Evolutionary conservation across 2,888 invertebrate species (phyloP), one percentile per base, ranked within the genome.

Genomic region (Ochropleura plecta): DNA sequence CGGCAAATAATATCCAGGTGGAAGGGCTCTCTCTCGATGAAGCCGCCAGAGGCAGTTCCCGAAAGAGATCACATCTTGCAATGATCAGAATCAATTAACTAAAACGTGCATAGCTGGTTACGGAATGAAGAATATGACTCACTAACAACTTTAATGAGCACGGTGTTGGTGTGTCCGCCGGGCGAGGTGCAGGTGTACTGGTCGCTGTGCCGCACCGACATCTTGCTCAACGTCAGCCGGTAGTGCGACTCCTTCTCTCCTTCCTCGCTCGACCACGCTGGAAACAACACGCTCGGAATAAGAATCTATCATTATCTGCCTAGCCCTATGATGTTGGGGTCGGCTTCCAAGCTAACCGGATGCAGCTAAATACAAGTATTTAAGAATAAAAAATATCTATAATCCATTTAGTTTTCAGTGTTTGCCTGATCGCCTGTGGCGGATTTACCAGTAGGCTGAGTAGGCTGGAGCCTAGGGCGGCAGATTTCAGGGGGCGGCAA

Each of bases 101-200:
- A 40, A 18, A 42, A 44, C 42, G 44, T n/a, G 44, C 42, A 44
- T 62, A 7, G n/a, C 4, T 62, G 62, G n/a, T 63, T 46, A 57
- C 20, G 16, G 76, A 63, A 65, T 71, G n/a, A 73, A 63, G 49
- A 71, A 70, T 66, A 81, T 88, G 89, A 96, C 97, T 97, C 96
- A 98, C 98, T 98, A 96, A 98, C 97, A 93, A 99, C 98, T 93
- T 97, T 97, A 87, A 98, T 96, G 79, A 96, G 94, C 86, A 98
- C 96, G 71, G 98, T 98, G 94, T 98, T 98, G 70, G 98, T 98
- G 85, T 98, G 97, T 55, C 98, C 98, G 73, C 97, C 97, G 8
- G 98, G 98, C 0, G 98, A 97, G 8, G 98, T 97, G 93, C 98
- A 99, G 0, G 98, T 98, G 93, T 98, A 98, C 80, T 97, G 97